Evolutionary conservation across 1,140 invertebrate species (phyloP).

Genomic region (Drosophila subpulchrella): DNA sequence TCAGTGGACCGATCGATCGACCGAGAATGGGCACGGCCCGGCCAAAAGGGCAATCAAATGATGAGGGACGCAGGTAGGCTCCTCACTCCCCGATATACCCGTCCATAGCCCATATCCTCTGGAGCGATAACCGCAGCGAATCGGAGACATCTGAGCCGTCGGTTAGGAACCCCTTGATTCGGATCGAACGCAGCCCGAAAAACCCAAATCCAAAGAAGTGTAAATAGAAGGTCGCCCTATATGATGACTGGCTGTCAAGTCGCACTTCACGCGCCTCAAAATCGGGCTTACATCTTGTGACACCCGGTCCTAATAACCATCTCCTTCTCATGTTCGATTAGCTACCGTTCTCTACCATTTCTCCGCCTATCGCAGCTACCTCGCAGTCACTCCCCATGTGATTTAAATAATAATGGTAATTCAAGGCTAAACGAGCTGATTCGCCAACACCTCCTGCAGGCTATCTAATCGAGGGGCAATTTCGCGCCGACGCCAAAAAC

Average conservation of each 20-base stretch:
- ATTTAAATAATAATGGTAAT: slow-evolving; percentile 83
- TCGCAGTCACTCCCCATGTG: slow-evolving; percentile 39
- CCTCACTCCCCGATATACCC: slow-evolving; percentile 3
- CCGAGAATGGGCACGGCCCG: slow-evolving; percentile 29
- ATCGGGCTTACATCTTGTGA: slow-evolving; percentile 3
- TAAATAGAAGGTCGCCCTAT: slow-evolving; percentile 28
- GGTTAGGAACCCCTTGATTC: slow-evolving; percentile 6
- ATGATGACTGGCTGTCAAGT: slow-evolving; percentile 27
- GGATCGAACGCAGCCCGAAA: neutral
- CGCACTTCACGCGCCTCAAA: slow-evolving; percentile 25
- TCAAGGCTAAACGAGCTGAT: slow-evolving; percentile 70
- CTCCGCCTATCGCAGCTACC: slow-evolving; percentile 31
- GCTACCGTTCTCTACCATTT: slow-evolving; percentile 43
- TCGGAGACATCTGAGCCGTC: slow-evolving; percentile 35
- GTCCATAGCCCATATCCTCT: slow-evolving; percentile 11
- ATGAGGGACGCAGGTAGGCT: slow-evolving; percentile 75
- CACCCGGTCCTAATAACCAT: slow-evolving; percentile 13
- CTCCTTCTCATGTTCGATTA: neutral
- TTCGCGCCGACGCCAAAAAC: slow-evolving; percentile 47
- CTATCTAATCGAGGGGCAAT: slow-evolving; percentile 81
- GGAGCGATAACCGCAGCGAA: slow-evolving; percentile 64
- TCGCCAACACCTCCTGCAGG: slow-evolving; percentile 73
- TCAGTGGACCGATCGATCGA: slow-evolving; percentile 71
- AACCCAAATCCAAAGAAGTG: slow-evolving; percentile 21
- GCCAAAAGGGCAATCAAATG: slow-evolving; percentile 58